Percentiles rank a stretch among this genome's conserved stretches.
Conservation (phyloP, 2,888 invertebrate species). For the Drosophila buzzatii region DNA sequence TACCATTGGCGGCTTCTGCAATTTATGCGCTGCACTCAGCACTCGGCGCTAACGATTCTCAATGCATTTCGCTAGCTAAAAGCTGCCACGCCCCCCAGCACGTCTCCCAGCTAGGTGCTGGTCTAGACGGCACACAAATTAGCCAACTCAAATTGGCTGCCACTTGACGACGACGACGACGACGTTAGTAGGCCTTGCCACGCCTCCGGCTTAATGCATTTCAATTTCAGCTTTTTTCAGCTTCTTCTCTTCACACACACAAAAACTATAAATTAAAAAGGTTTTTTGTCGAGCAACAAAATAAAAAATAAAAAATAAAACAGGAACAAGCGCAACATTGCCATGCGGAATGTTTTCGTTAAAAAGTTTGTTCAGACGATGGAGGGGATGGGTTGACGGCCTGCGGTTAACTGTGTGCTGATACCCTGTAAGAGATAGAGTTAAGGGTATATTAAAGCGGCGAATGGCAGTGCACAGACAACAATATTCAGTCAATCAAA, state of each 20-base stretch:
- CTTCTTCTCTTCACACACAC: constrained; percentile 15
- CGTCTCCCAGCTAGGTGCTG: constrained; percentile 10
- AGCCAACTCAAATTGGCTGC: constrained; percentile 76
- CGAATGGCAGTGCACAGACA: not conserved
- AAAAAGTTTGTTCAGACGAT: constrained; percentile 31
- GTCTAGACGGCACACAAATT: constrained; percentile 67
- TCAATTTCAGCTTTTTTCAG: constrained; percentile 58
- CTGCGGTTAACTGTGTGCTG: constrained; percentile 21
- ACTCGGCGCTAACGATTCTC: constrained; percentile 53
- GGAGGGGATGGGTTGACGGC: not conserved
- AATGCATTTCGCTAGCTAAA: constrained; percentile 48
- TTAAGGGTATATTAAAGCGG: not conserved
- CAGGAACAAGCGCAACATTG: constrained; percentile 33
- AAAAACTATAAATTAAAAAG: constrained; percentile 66
- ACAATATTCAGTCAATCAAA: not conserved
- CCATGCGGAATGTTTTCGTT: constrained; percentile 51
- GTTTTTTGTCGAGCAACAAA: constrained; percentile 44
- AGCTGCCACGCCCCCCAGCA: not conserved
- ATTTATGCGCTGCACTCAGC: constrained; percentile 69
- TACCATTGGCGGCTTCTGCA: constrained; percentile 72
- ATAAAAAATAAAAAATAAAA: not conserved
- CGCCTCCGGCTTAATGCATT: constrained; percentile 63
- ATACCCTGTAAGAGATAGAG: constrained; percentile 29
- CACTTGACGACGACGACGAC: constrained; percentile 52
- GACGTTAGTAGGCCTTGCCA: constrained; percentile 14